Evolutionary conservation across 2,797 vertebrate genomes (phyloP), one percentile per base, ranked within the genome.

Genomic region (Arnoldichthys spilopterus): DNA sequence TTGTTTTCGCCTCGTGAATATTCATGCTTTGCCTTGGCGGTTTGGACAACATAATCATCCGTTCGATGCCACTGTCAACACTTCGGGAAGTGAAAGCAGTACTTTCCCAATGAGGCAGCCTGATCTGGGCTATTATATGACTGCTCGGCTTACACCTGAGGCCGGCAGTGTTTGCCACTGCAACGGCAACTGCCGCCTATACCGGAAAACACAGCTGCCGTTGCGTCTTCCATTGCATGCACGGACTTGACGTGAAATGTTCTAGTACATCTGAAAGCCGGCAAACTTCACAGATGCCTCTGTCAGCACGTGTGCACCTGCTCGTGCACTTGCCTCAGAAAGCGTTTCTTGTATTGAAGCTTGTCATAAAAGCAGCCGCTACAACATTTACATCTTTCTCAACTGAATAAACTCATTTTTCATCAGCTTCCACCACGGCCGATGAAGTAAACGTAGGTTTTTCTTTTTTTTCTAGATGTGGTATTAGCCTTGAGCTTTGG

Each of bases 111-210:
- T 72, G 73, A 86, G 80, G 74, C 45, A 64, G 49, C 72, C 59
- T 49, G 74, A 80, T 71, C 70, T 8, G 51, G 71, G 62, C 79
- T 81, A 76, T 84, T 76, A 71, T 82, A 79, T 86, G 85, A 84
- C 85, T 69, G 83, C 79, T 86, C 73, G 7, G 80, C 84, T 87
- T 83, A 88, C 87, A 91, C 87, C 87, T 92, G 86, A 86, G 89
- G 87, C 88, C 83, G 83, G 79, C 3, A 61, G 78, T 73, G 61
- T 84, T 87, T 87, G 83, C 58, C 70, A 51, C 72, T 72, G 58
- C 72, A 51, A 69, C 64, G 15, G 16, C 8, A 18, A n/a, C 18
- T 63, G 64, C 47, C 32, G 26, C 32, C 5, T 11, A 18, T 34
- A 9, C 61, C 37, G 6, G n/a, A 40, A 40, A 43, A 66, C 37